phyloP scores from a whole-genome alignment of 2,113 vertebrate species.

The Petrocephalus zakoni region DNA sequence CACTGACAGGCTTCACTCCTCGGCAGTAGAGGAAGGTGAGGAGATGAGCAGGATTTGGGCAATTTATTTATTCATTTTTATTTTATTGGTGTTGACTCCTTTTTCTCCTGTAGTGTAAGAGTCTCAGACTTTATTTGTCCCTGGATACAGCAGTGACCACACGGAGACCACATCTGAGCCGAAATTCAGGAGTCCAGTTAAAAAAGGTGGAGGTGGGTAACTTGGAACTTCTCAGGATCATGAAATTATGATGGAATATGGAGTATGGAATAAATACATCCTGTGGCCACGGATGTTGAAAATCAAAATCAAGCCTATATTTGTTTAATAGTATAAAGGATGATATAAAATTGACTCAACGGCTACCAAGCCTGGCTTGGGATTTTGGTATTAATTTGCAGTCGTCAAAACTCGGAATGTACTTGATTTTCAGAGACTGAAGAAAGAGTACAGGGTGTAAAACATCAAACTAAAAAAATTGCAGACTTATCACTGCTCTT shows the following conservation, averaged over 20 bases:
- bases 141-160: background rate
- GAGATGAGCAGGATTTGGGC: background rate
- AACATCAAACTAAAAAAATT: background rate
- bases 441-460: background rate
- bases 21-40: background rate
- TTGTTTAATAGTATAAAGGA: conserved; percentile 19
- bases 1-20: background rate
- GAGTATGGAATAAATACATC: background rate
- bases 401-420: background rate
- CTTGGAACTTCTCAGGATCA: background rate
- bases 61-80: background rate
- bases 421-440: background rate
- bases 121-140: background rate
- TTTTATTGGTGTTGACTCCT: background rate
- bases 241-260: too few relatives aligned
- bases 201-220: background rate
- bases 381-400: background rate
- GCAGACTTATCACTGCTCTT: background rate
- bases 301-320: background rate
- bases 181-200: background rate
- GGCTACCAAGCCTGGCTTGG: background rate
- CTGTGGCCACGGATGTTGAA: background rate
- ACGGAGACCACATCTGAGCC: background rate
- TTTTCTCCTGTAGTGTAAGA: background rate
- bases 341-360: background rate